These are phyloP conservation scores for Pelobates fuscus DNA, from an alignment of 2,113 vertebrate genomes.

Conservation along the genomic window DNA sequence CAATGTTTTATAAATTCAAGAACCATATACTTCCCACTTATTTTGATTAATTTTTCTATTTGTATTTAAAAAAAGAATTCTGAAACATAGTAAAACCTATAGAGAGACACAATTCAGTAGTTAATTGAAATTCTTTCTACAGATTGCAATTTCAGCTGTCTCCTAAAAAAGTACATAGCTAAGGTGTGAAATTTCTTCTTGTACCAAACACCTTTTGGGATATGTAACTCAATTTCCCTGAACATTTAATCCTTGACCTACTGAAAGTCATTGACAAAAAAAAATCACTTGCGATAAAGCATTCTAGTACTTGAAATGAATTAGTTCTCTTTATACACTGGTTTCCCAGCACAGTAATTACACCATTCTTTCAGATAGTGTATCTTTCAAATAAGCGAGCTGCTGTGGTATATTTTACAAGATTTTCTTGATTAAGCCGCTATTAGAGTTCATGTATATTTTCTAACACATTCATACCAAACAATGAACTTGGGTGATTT, in stretches of 20 bases:
- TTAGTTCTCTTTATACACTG: conserved; percentile 39
- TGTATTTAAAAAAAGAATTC: no score
- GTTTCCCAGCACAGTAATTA: conserved; percentile 32
- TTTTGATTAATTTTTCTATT: no score
- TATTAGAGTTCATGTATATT: conserved; percentile 38
- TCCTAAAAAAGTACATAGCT: conserved; percentile 24
- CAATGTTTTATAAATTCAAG: no score
- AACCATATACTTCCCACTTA: no score
- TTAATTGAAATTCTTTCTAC: conserved; percentile 30
- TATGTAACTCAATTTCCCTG: conserved; percentile 41
- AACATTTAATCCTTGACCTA: conserved; percentile 48
- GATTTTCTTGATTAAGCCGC: conserved; percentile 40
- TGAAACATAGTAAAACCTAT: no score
- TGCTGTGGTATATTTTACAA: conserved; percentile 20
- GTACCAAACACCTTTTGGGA: conserved; percentile 35
- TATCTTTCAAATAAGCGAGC: conserved; percentile 39
- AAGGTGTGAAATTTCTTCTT: conserved; percentile 29
- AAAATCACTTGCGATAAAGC: conserved; percentile 22
- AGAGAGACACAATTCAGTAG: no score
- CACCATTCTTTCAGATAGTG: conserved; percentile 29
- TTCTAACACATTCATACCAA: conserved; percentile 28
- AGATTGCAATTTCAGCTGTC: conserved; percentile 28
- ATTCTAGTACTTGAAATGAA: conserved; percentile 35
- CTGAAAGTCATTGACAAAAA: conserved; percentile 25
- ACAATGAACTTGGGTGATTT: conserved; percentile 27